These are phyloP conservation scores for Syrrhaptes paradoxus DNA, from an alignment of 2,113 vertebrate genomes.

Conservation along the genomic window DNA sequence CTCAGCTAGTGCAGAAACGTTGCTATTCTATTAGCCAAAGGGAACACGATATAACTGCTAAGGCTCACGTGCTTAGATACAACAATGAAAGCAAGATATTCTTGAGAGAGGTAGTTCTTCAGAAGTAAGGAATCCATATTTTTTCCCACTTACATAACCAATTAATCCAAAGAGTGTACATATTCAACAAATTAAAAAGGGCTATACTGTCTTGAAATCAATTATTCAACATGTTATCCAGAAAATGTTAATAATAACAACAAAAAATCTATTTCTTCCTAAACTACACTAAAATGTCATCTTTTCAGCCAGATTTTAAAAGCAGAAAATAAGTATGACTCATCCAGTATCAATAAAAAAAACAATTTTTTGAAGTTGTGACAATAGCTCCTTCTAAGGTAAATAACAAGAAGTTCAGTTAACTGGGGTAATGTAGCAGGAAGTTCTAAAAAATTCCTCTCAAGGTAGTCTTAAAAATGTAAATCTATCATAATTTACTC, in stretches of 20 bases:
- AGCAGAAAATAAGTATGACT: neutral
- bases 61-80: neutral
- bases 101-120: neutral
- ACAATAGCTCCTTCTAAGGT: neutral
- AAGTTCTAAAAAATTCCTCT: neutral
- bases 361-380: neutral
- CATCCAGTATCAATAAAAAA: neutral
- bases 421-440: neutral
- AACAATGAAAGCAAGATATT: neutral
- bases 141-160: neutral
- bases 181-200: neutral
- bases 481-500: neutral
- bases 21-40: neutral
- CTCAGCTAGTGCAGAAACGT: neutral
- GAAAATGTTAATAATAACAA: neutral
- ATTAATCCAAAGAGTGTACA: neutral
- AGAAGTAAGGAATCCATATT: neutral
- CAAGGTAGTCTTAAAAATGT: neutral
- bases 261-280: neutral
- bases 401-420: neutral
- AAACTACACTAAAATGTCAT: neutral
- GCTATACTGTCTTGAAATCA: neutral
- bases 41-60: neutral
- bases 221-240: neutral
- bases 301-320: neutral